Percentiles rank a stretch among this genome's conserved stretches.
phyloP scores from a whole-genome alignment of 2,888 invertebrate genomes.

The Charanyca ferruginea region DNA sequence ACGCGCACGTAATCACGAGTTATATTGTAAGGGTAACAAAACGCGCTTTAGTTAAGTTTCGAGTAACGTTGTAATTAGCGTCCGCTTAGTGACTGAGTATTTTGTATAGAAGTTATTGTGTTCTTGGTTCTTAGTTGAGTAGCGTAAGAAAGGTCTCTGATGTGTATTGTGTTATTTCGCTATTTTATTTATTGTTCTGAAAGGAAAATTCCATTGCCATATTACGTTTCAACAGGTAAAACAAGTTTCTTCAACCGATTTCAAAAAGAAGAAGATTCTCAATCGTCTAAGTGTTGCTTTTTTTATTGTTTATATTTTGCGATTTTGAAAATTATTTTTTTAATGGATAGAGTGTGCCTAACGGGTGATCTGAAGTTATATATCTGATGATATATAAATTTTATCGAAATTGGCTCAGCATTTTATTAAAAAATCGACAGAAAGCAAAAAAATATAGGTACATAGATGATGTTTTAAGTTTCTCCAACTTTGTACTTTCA shows the following conservation, averaged over 20 bases:
- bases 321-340: too few relatives aligned
- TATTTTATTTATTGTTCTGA: not conserved
- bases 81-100: constrained; percentile 55
- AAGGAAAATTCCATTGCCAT: not conserved
- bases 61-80: constrained; percentile 63
- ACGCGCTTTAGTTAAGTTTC: constrained; percentile 60
- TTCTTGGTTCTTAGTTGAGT: constrained; percentile 18
- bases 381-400: too few relatives aligned
- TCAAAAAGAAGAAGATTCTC: too few relatives aligned
- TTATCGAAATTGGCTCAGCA: too few relatives aligned
- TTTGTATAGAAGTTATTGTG: constrained; percentile 51
- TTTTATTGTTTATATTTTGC: too few relatives aligned
- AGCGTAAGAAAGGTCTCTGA: not conserved
- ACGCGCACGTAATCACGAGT: constrained; percentile 63
- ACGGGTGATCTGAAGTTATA: too few relatives aligned
- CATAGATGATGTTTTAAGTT: too few relatives aligned
- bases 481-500: too few relatives aligned
- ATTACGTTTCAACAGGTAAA: not conserved
- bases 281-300: too few relatives aligned
- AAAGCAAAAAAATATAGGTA: too few relatives aligned
- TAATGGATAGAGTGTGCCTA: too few relatives aligned
- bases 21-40: constrained; percentile 63
- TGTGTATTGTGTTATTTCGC: constrained; percentile 8
- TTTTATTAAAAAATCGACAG: too few relatives aligned
- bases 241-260: not conserved